Conservation (phyloP, 2,113 vertebrate species). For the Microtus ochrogaster region DNA sequence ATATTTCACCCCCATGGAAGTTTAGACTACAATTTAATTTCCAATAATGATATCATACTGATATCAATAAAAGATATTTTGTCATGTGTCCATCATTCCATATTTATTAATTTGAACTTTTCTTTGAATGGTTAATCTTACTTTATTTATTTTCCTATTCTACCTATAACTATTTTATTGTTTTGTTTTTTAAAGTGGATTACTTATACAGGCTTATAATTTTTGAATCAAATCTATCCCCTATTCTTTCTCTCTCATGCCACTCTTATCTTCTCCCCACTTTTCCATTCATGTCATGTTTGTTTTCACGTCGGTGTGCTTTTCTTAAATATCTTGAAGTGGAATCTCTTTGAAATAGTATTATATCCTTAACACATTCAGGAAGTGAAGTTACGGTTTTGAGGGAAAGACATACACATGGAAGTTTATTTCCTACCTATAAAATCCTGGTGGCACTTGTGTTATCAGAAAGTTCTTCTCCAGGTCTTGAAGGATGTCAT, state of each 20-base stretch:
- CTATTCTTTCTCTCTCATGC: neutral
- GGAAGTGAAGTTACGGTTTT: neutral
- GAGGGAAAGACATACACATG: neutral
- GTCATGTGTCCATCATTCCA: neutral
- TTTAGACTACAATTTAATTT: neutral
- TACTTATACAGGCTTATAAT: neutral
- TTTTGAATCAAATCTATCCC: neutral
- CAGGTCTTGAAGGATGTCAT: constrained; percentile 93
- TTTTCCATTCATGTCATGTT: neutral
- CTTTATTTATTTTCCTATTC: neutral
- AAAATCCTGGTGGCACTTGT: constrained; percentile 91
- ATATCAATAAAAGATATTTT: neutral
- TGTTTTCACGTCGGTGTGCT: neutral
- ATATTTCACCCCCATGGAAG: neutral
- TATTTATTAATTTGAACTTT: neutral
- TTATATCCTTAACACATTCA: neutral
- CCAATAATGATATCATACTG: neutral
- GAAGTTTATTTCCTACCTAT: constrained; percentile 87
- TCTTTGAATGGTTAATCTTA: neutral
- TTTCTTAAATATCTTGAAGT: neutral
- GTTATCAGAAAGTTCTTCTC: constrained; percentile 93
- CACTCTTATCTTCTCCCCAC: neutral
- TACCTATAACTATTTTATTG: neutral
- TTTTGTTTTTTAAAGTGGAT: neutral
- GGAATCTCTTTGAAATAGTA: neutral